Evolutionary conservation across 2,888 invertebrate species (phyloP), one percentile per base, ranked within the genome.

Genomic region (Tenthredo scrophulariae): DNA sequence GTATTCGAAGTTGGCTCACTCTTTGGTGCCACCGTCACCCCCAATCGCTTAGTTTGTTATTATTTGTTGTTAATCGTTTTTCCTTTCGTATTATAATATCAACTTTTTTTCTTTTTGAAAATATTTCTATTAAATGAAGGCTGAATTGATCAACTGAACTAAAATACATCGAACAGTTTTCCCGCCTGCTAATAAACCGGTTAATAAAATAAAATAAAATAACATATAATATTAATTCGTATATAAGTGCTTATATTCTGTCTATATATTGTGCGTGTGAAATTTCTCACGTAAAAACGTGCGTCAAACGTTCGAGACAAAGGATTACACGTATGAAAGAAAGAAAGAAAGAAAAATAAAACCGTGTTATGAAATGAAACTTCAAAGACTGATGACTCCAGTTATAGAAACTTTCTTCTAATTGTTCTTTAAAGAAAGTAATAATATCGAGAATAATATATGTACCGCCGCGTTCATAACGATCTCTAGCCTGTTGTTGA

Each of bases 11-110:
- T 54, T 54, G 54, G 7, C n/a, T 54, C 6, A n/a, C 54, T 54
- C 2, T 54, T 54, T 7, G 54, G 7, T 54, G n/a, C 54, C n/a
- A 7, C 54, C n/a, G 54, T n/a, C 18, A 7, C 7, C n/a, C n/a
- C n/a, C 40, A n/a, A 72, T 72, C 72, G 72, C 7, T n/a, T 72
- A 40, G 22, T 72, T n/a, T 33, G 37, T 37, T 72, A 40, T n/a
- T n/a, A 40, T n/a, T 72, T n/a, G 37, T 40, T 72, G n/a, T 10
- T n/a, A 0, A 46, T 13, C 13, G 43, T 13, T 62, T 62, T 62
- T 43, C 15, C 5, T 33, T 33, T 29, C 29, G 1, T 29, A 29
- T 29, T 29, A 33, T 33, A 4, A 33, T 33, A 2, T 33, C 33
- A 2, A n/a, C n/a, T 22, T 40, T 43, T 72, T 43, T 43, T 40